Conservation (phyloP, 1,140 invertebrate species). For the Tetranychus cinnabarinus region DNA sequence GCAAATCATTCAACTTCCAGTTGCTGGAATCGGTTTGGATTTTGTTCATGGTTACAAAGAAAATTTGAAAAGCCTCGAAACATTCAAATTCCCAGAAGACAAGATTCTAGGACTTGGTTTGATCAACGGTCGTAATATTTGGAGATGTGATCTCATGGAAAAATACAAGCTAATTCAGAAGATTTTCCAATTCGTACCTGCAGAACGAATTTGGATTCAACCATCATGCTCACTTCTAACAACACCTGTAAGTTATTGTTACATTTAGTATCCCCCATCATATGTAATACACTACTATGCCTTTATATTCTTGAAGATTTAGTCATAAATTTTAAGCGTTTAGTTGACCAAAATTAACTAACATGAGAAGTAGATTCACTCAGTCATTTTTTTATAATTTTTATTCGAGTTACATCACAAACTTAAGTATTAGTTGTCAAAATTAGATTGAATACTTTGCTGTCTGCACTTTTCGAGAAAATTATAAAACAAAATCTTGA, state of each 20-base stretch:
- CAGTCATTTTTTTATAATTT: too few species aligned
- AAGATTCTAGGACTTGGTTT: background rate
- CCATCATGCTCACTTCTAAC: background rate
- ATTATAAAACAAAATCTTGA: too few species aligned
- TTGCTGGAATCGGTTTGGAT: background rate
- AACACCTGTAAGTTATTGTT: background rate
- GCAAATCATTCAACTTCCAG: background rate
- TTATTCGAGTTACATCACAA: too few species aligned
- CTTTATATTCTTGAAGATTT: background rate
- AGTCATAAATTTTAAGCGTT: background rate
- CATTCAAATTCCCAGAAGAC: background rate
- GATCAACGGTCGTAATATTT: background rate
- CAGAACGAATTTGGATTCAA: background rate
- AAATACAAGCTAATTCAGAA: background rate
- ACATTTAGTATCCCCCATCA: background rate
- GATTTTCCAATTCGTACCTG: background rate
- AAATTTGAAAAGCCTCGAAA: background rate
- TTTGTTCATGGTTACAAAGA: background rate
- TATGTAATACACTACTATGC: background rate
- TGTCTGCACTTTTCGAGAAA: too few species aligned
- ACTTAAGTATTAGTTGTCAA: too few species aligned
- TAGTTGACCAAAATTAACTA: too few species aligned
- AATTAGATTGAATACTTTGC: too few species aligned
- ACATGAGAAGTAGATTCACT: too few species aligned
- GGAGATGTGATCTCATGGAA: background rate